Evolutionary conservation across 2,888 invertebrate genomes (phyloP), one percentile per base, ranked within the genome.

Genomic region (Papilio protenor): DNA sequence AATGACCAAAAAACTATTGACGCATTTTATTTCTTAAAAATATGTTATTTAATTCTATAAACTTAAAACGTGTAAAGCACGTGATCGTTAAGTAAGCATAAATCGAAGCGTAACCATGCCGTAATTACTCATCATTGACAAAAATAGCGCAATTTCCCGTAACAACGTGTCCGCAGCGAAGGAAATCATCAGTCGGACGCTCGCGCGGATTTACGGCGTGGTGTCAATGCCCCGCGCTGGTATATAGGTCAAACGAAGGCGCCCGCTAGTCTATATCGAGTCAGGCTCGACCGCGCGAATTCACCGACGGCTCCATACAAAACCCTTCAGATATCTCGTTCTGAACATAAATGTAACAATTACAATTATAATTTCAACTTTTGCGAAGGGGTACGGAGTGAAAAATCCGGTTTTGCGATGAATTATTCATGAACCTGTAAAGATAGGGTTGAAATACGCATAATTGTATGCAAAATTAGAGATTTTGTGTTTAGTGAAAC

Each of bases 191-290:
- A 45, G 73, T 66, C 66, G 52, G 71, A 33, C 72, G 49, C n/a
- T 72, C 71, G 72, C 78, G 72, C 75, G 73, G 78, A 61, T 87
- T 86, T 84, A 84, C 86, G 85, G 88, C 87, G 81, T 83, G 87
- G 88, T 92, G 93, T 94, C 92, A 93, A 92, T 89, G 93, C 88
- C 91, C 94, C 89, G 84, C 81, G 83, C 82, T 87, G 86, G 89
- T 90, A 94, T 94, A 93, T 94, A 90, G 94, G 94, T 93, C 94
- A 94, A 88, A 86, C 81, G 87, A 88, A 92, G 93, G 94, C 93
- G 93, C 93, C 93, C 89, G 84, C 83, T 86, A 87, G 92, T 92
- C 93, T 93, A 88, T 91, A 89, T 90, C 91, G 91, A 91, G 90
- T 88, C 89, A 90, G 81, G 82, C 79, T 81, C 84, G 85, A 66